A percentile compares a stretch with the other conserved stretches of the same genome.
These are phyloP conservation scores for Platanista minor DNA, from an alignment of 2,113 vertebrate genomes.

Conservation along the genomic window DNA sequence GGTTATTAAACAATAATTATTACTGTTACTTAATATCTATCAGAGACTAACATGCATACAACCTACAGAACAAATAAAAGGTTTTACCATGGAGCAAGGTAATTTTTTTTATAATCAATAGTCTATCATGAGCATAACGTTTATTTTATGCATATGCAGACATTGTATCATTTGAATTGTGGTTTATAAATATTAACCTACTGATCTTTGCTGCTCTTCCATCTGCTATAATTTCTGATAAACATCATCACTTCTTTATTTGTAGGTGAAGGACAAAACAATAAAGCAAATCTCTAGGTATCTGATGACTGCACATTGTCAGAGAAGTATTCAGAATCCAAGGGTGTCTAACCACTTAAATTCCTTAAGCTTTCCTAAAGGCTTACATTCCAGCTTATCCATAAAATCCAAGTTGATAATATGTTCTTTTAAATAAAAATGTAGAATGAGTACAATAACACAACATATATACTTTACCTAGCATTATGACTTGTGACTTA, in stretches of 20 bases:
- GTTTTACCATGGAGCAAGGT: constrained; percentile 39
- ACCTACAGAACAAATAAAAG: constrained; percentile 28
- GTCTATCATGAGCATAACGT: constrained; percentile 65
- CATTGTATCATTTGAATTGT: constrained; percentile 55
- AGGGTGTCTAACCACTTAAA: neutral
- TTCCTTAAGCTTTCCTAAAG: neutral
- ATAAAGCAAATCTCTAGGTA: constrained; percentile 10
- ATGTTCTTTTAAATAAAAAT: neutral
- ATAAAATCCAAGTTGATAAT: neutral
- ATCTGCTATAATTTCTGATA: constrained; percentile 23
- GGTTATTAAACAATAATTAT: constrained; percentile 49
- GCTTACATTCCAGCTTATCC: neutral
- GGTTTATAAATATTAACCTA: constrained; percentile 68
- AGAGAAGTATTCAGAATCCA: constrained; percentile 8
- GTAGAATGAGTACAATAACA: neutral
- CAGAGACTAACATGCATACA: neutral
- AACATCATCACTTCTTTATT: neutral
- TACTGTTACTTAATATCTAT: constrained; percentile 24
- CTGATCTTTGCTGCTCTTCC: constrained; percentile 58
- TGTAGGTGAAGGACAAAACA: constrained; percentile 40
- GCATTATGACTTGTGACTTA: neutral
- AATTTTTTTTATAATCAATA: constrained; percentile 65
- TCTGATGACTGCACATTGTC: neutral
- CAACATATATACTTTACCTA: neutral
- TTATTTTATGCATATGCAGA: constrained; percentile 65